Percentiles rank a stretch among this genome's conserved stretches.
phyloP scores from a whole-genome alignment of 2,797 vertebrate species.

The Helarctos malayanus region DNA sequence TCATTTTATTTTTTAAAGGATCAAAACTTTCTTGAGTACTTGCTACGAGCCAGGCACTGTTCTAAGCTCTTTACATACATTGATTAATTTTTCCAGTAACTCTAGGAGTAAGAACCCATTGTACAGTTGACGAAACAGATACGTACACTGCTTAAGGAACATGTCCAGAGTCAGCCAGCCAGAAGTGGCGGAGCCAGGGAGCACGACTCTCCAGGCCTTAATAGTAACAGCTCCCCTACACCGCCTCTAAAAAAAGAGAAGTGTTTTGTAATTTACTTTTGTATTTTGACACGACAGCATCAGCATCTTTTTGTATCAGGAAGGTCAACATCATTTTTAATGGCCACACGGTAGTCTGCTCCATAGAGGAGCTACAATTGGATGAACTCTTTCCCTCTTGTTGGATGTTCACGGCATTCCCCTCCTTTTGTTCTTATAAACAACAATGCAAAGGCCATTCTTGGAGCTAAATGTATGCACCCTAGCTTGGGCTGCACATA shows the following conservation, averaged over 20 bases:
- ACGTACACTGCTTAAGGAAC: neutral
- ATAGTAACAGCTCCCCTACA: neutral
- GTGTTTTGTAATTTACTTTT: neutral
- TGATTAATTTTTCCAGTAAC: neutral
- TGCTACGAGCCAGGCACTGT: neutral
- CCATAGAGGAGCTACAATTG: neutral
- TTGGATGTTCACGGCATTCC: neutral
- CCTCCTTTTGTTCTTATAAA: constrained; percentile 56
- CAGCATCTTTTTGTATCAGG: neutral
- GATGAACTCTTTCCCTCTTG: neutral
- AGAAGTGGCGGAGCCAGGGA: neutral
- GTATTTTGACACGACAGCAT: neutral
- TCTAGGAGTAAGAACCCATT: neutral
- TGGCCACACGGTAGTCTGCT: neutral
- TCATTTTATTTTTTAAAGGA: constrained; percentile 46
- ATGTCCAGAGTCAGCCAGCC: neutral
- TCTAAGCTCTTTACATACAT: neutral
- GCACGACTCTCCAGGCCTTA: neutral
- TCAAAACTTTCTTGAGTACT: neutral
- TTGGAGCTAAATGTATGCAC: constrained; percentile 10
- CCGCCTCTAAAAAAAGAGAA: neutral
- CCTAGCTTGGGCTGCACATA: neutral
- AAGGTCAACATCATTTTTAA: neutral
- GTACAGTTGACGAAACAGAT: neutral
- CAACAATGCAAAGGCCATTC: constrained; percentile 53